Conservation (phyloP, 2,797 vertebrate species). For the Gallinago stenura region DNA sequence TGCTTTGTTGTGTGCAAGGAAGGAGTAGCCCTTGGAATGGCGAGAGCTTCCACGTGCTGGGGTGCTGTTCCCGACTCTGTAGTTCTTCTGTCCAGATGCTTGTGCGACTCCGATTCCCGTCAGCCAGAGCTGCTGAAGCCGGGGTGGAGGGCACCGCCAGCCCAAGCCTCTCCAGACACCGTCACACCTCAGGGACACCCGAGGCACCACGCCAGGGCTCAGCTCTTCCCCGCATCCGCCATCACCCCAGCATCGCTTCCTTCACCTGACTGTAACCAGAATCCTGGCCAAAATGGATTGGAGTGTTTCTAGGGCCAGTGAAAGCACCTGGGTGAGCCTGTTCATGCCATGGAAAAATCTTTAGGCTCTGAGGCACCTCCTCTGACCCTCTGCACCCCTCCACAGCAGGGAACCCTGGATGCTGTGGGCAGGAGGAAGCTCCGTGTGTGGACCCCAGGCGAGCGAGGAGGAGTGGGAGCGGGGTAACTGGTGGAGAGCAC, state of each 20-base stretch:
- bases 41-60: background rate
- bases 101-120: background rate
- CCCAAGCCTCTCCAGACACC: background rate
- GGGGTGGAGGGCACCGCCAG: background rate
- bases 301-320: background rate
- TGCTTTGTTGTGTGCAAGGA: background rate
- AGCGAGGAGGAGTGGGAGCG: background rate
- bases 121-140: background rate
- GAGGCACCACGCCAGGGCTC: accelerated
- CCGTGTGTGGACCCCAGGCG: background rate
- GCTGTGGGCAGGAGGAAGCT: background rate
- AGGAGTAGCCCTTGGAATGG: background rate
- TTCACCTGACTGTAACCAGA: background rate
- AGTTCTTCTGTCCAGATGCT: background rate
- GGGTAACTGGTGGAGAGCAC: background rate
- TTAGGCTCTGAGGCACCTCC: background rate
- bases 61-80: background rate
- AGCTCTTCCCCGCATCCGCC: background rate
- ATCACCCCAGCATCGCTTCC: background rate
- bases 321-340: background rate
- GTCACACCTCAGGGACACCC: background rate
- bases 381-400: background rate
- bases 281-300: background rate
- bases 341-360: accelerated
- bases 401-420: background rate